A percentile compares a stretch with the other conserved stretches of the same genome.
These are phyloP conservation scores for Protaetia brevitarsis DNA, from an alignment of 1,140 invertebrate species.

Conservation along the genomic window DNA sequence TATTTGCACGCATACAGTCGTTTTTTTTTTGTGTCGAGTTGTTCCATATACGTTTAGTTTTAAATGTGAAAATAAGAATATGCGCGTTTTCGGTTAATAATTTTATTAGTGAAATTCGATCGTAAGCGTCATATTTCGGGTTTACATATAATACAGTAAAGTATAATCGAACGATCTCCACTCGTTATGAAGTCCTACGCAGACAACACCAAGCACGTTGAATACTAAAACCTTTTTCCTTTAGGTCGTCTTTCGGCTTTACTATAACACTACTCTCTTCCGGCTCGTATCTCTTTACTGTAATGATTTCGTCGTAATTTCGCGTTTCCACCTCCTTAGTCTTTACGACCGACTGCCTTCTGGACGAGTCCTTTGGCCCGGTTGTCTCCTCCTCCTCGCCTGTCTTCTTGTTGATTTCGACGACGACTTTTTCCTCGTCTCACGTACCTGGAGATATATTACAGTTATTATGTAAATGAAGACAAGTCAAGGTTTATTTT, in stretches of 20 bases:
- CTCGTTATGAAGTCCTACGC: conserved; percentile 49
- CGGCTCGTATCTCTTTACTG: conserved; percentile 31
- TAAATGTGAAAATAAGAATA: background rate
- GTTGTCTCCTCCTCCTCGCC: background rate
- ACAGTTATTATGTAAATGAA: background rate
- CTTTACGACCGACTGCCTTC: conserved; percentile 18
- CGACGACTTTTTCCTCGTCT: conserved; percentile 45
- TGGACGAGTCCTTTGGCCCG: background rate
- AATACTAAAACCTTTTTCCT: conserved; percentile 49
- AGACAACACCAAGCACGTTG: conserved; percentile 54
- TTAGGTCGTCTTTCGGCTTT: conserved; percentile 35
- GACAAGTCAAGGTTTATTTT: no score
- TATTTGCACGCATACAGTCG: background rate
- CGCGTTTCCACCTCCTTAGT: conserved; percentile 4
- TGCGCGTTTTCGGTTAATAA: background rate
- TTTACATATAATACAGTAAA: background rate
- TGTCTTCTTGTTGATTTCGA: conserved; percentile 42
- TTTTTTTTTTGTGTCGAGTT: background rate
- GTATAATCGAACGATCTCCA: background rate
- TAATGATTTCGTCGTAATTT: conserved; percentile 42
- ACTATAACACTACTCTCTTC: conserved; percentile 27
- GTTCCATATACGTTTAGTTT: background rate
- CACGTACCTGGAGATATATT: conserved; percentile 34
- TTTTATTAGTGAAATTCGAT: conserved; percentile 5
- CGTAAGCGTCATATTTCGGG: conserved; percentile 10